Percentiles rank a stretch among this genome's conserved stretches.
Evolutionary conservation across 2,113 vertebrate species (phyloP).

Genomic region (Syrrhaptes paradoxus): DNA sequence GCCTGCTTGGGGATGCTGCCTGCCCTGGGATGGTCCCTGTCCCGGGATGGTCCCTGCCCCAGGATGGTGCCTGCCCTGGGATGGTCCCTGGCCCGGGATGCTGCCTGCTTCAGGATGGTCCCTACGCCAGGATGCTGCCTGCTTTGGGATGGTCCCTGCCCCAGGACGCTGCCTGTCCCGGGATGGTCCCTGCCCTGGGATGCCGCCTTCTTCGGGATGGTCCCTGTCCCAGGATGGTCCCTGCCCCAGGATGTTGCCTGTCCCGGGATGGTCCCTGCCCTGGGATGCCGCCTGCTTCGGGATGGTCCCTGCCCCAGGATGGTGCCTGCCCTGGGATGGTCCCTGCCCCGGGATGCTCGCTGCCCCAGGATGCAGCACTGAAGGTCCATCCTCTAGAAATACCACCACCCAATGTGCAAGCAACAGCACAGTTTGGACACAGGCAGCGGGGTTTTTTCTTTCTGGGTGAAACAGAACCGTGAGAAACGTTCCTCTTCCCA

Average conservation of each 20-base stretch:
- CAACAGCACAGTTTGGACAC: fast-evolving
- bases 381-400: fast-evolving
- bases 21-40: no score
- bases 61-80: no score
- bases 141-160: fast-evolving
- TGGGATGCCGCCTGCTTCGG: no score
- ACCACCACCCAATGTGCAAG: fast-evolving
- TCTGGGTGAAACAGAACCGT: not conserved
- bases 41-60: no score
- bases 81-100: no score
- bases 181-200: fast-evolving
- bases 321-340: no score
- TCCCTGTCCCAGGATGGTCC: not conserved
- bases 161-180: fast-evolving
- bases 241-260: fast-evolving
- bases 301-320: not conserved
- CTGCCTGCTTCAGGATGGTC: no score
- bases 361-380: not conserved
- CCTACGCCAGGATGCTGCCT: not conserved
- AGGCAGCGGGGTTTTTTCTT: fast-evolving
- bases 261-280: not conserved
- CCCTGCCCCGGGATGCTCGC: not conserved
- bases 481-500: not conserved
- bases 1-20: not conserved
- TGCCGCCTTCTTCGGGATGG: fast-evolving